These are phyloP conservation scores for Apocrypta bakeri DNA, from an alignment of 1,140 invertebrate species.

Conservation along the genomic window DNA sequence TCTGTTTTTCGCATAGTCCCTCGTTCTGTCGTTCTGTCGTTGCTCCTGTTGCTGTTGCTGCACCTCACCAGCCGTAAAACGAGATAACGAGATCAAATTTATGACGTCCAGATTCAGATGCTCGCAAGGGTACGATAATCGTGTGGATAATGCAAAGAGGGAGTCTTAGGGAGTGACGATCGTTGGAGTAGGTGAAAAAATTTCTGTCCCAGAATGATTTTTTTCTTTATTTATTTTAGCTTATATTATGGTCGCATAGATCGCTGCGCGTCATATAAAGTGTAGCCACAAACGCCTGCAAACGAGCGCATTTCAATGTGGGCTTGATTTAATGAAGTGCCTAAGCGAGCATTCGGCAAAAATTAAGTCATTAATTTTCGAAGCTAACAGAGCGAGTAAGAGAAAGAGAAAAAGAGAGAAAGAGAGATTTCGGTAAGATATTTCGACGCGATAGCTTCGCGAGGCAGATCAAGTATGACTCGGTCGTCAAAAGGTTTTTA, in stretches of 20 bases:
- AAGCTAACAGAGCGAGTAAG: background rate
- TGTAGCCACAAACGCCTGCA: background rate
- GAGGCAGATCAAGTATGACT: conserved; percentile 46
- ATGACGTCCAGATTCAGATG: conserved; percentile 68
- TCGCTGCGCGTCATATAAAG: conserved; percentile 10
- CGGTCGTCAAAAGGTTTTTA: conserved; percentile 65
- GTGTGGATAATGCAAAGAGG: conserved; percentile 69
- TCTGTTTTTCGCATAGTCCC: conserved; percentile 55
- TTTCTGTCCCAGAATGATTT: background rate
- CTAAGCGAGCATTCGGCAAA: conserved; percentile 44
- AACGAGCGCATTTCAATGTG: conserved; percentile 20
- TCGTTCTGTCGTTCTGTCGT: conserved; percentile 55
- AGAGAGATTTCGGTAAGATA: conserved; percentile 41
- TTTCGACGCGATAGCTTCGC: conserved; percentile 23
- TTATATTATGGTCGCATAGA: background rate
- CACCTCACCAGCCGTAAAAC: conserved; percentile 67
- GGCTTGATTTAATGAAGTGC: conserved; percentile 44
- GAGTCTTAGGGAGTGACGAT: conserved; percentile 16
- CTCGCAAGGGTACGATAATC: conserved; percentile 72
- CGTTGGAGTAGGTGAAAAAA: conserved; percentile 34
- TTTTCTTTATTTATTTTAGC: too few species aligned
- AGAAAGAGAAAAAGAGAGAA: too few species aligned
- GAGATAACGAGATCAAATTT: conserved; percentile 76
- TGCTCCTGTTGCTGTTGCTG: conserved; percentile 30
- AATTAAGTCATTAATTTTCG: conserved; percentile 51